Percentiles rank a stretch among this genome's conserved stretches.
Evolutionary conservation across 2,888 invertebrate genomes (phyloP).

Genomic region (Rhagophthalmus giganteus): DNA sequence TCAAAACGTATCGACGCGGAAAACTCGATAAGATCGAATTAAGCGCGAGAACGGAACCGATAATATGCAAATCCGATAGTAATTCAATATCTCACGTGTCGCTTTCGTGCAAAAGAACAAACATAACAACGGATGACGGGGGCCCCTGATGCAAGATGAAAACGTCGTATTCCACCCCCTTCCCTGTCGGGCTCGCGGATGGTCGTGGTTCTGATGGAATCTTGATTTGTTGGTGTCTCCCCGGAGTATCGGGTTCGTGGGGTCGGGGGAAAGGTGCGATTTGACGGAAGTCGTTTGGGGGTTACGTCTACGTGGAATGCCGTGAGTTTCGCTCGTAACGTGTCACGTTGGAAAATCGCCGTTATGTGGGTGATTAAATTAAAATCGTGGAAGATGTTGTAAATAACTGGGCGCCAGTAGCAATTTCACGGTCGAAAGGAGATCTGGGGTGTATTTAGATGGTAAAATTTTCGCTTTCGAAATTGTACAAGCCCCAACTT

Average conservation of each 20-base stretch:
- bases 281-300: background rate
- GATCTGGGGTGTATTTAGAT: conserved; percentile 3
- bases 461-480: conserved; percentile 1
- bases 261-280: conserved; percentile 1
- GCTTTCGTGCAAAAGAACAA: no score
- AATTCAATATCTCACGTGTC: no score
- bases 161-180: no score
- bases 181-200: conserved; percentile 11
- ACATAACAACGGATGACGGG: no score
- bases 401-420: conserved; percentile 11
- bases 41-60: no score
- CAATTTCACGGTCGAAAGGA: conserved; percentile 6
- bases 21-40: no score
- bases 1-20: no score
- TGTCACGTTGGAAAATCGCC: background rate
- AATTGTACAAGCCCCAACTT: no score
- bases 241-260: conserved; percentile 1
- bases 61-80: no score
- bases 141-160: no score
- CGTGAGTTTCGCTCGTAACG: no score
- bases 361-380: conserved; percentile 18
- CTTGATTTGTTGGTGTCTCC: conserved; percentile 11
- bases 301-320: no score
- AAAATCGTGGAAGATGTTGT: conserved; percentile 10
- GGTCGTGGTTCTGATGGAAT: conserved; percentile 14